phyloP scores from a whole-genome alignment of 23 tunicate genomes.

The Ciona savignyi region DNA sequence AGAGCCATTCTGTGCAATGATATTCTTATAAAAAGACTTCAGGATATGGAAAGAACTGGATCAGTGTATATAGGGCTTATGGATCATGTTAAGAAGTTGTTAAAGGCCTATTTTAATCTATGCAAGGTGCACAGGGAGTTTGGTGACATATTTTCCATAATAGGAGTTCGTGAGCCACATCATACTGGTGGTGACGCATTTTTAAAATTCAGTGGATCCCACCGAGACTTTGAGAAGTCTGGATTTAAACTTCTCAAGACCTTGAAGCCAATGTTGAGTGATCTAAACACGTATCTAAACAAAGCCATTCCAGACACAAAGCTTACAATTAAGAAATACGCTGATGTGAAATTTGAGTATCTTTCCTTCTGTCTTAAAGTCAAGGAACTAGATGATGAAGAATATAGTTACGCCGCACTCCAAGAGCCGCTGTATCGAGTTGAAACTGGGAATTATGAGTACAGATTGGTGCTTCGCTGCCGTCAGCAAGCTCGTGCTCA shows the following conservation, averaged over 20 bases:
- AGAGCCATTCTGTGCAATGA: conserved; percentile 99
- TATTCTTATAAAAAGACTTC: conserved; percentile 74
- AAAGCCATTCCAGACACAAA: conserved; percentile 96
- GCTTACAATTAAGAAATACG: conserved; percentile 87
- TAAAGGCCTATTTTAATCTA: conserved; percentile 79
- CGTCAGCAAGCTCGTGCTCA: conserved; percentile 73
- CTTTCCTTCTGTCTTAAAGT: conserved; percentile 87
- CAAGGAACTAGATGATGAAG: conserved; percentile 99
- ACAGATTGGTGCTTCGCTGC: conserved; percentile 86
- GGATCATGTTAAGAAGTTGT: conserved; percentile 71
- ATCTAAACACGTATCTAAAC: conserved; percentile 81
- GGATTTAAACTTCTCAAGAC: conserved; percentile 75
- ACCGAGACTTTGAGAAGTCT: conserved; percentile 83
- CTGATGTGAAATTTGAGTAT: conserved; percentile 97
- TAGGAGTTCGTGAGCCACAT: conserved; percentile 73
- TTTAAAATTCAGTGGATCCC: conserved; percentile 69
- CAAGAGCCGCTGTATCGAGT: conserved; percentile 97
- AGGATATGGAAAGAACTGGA: conserved; percentile 88
- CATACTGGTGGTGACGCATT: conserved; percentile 60
- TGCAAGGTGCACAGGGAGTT: conserved; percentile 80
- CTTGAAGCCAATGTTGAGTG: conserved; percentile 81
- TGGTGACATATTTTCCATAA: conserved; percentile 74
- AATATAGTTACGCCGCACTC: conserved; percentile 87
- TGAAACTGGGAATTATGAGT: conserved; percentile 99
- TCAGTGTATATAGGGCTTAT: conserved; percentile 77